Conservation (phyloP, 2,797 vertebrate species). For the Molossus alvarezi region DNA sequence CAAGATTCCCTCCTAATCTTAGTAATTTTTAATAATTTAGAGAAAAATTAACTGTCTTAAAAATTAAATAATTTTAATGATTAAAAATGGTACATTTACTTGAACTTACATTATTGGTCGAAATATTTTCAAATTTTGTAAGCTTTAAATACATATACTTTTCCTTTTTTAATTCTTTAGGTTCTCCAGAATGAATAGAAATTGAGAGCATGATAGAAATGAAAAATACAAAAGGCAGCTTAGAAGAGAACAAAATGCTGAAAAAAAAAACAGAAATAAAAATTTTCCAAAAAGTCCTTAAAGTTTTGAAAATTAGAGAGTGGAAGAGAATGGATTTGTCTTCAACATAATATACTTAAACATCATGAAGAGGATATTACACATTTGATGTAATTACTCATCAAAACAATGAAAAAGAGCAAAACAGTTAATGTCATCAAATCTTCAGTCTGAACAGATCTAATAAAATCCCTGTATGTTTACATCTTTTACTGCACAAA, state of each 20-base stretch:
- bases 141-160: not conserved
- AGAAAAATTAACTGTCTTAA: conserved; percentile 18
- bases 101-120: conserved; percentile 33
- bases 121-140: conserved; percentile 23
- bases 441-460: not conserved
- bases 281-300: not conserved
- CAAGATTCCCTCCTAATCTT: not conserved
- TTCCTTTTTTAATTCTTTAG: conserved; percentile 21
- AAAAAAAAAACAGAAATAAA: conserved; percentile 41
- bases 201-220: not conserved
- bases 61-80: not conserved
- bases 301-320: conserved; percentile 25
- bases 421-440: not conserved
- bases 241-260: not conserved
- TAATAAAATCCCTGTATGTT: not conserved
- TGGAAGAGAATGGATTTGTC: not conserved
- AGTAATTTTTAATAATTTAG: conserved; percentile 20
- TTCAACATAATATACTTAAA: not conserved
- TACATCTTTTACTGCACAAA: not conserved
- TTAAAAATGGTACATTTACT: conserved; percentile 11
- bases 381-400: not conserved
- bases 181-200: conserved; percentile 31
- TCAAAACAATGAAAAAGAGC: conserved; percentile 36
- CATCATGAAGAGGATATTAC: conserved; percentile 33
- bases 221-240: not conserved